Conservation (phyloP, 2,888 invertebrate species). For the Lithosia quadra region DNA sequence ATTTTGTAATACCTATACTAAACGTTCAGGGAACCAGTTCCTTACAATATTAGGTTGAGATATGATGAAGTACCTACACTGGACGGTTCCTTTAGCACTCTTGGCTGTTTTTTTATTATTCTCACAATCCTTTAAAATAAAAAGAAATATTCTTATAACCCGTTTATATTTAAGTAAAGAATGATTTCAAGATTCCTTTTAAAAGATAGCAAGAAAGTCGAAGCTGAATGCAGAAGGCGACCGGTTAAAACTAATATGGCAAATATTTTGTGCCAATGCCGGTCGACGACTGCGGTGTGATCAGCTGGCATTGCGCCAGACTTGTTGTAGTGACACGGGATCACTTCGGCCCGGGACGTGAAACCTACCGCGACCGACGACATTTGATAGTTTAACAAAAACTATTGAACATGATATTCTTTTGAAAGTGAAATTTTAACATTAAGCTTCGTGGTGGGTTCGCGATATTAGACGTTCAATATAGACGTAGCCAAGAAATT, state of each 20-base stretch:
- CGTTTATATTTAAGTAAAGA: too few relatives aligned
- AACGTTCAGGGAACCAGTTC: background rate
- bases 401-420: background rate
- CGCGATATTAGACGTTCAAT: too few relatives aligned
- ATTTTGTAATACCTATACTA: background rate
- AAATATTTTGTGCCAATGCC: constrained; percentile 14
- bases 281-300: constrained; percentile 19
- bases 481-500: too few relatives aligned
- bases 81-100: background rate
- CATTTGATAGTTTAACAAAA: constrained; percentile 29
- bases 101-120: too few relatives aligned
- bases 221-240: background rate
- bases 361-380: constrained; percentile 16
- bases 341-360: constrained; percentile 49
- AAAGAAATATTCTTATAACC: background rate
- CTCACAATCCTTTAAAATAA: too few relatives aligned
- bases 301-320: constrained; percentile 16
- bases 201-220: background rate
- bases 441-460: too few relatives aligned
- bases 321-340: constrained; percentile 19
- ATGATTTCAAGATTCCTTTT: background rate
- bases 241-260: constrained; percentile 16
- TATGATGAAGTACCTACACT: too few relatives aligned
- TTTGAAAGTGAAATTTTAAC: background rate
- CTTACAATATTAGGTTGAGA: background rate